Conservation (phyloP, 2,888 invertebrate species). For the Pollenia angustigena region DNA sequence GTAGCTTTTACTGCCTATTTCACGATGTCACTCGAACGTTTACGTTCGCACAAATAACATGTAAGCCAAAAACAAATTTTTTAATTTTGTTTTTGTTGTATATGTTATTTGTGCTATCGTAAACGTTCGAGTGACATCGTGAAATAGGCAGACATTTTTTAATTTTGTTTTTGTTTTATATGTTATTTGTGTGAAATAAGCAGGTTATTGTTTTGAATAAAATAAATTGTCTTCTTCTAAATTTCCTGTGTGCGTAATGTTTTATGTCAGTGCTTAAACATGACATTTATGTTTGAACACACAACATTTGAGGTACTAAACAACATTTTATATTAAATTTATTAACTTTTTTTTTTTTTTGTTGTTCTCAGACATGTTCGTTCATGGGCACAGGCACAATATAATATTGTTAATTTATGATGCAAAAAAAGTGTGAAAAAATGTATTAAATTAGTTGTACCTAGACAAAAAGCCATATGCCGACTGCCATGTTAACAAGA, state of each 20-base stretch:
- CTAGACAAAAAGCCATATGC: neutral
- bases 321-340: slow-evolving; percentile 43
- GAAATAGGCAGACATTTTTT: too few species aligned
- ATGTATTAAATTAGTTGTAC: slow-evolving; percentile 6
- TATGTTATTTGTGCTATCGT: too few species aligned
- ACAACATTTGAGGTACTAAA: slow-evolving; percentile 13
- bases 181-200: too few species aligned
- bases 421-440: slow-evolving; percentile 53
- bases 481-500: slow-evolving; percentile 10
- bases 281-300: slow-evolving; percentile 66
- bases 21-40: too few species aligned
- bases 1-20: too few species aligned
- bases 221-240: neutral
- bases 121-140: too few species aligned
- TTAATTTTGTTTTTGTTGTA: too few species aligned
- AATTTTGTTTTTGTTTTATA: too few species aligned
- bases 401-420: slow-evolving; percentile 62
- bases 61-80: too few species aligned
- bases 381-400: neutral
- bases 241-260: slow-evolving; percentile 54
- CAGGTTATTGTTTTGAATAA: neutral
- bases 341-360: slow-evolving; percentile 16
- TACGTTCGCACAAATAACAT: too few species aligned
- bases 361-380: slow-evolving; percentile 13
- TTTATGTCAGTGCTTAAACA: slow-evolving; percentile 59